phyloP scores from a whole-genome alignment of 2,888 invertebrate species.

The Perdita meconis region DNA sequence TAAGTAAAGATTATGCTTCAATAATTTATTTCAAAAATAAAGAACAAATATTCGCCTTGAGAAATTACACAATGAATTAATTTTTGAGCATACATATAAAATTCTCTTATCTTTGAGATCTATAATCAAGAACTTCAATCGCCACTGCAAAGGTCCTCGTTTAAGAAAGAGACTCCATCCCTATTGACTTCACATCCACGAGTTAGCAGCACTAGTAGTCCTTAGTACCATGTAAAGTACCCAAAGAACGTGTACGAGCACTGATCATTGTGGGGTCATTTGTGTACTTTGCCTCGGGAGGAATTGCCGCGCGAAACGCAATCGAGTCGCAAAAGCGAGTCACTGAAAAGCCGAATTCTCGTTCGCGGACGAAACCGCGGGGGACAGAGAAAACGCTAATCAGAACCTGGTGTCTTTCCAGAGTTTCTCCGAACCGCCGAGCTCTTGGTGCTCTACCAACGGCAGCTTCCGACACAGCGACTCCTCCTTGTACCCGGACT shows the following conservation, averaged over 20 bases:
- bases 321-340: conserved; percentile 31
- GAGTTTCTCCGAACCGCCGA: conserved; percentile 78
- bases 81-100: no score
- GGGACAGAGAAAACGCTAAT: conserved; percentile 10
- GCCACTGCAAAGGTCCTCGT: background rate
- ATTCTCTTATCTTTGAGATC: no score
- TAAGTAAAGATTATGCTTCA: no score
- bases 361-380: background rate
- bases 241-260: conserved; percentile 34
- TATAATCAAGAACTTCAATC: background rate
- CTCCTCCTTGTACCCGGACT: conserved; percentile 85
- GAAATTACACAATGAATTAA: no score
- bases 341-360: conserved; percentile 10
- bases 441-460: conserved; percentile 81
- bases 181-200: background rate
- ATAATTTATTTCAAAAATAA: no score
- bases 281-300: conserved; percentile 39
- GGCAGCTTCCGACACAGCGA: conserved; percentile 78
- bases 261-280: conserved; percentile 47
- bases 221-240: conserved; percentile 28
- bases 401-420: conserved; percentile 62
- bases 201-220: conserved; percentile 24
- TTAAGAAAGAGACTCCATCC: background rate
- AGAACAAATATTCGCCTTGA: no score
- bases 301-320: conserved; percentile 29